Evolutionary conservation across 1,140 invertebrate genomes (phyloP), one percentile per base, ranked within the genome.

Genomic region (Brachionus calyciflorus): DNA sequence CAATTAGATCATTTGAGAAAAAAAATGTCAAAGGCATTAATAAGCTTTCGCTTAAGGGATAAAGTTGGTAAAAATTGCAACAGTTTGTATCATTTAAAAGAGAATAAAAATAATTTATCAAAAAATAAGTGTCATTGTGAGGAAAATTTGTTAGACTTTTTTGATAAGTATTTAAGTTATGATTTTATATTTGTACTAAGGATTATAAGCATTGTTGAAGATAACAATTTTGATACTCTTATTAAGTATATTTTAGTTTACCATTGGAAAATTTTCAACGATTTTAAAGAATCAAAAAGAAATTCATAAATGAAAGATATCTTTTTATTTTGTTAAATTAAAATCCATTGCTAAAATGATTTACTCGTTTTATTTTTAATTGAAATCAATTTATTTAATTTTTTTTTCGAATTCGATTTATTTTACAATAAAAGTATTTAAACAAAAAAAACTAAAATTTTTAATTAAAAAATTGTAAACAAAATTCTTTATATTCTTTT

Each of bases 111-210:
- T 6, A 63, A 40, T 10, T 6, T 40, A 2, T n/a, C 30, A 9
- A 30, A 7, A 2, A 17, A 37, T 21, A 63, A 37, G n/a, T 40
- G 33, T 63, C 4, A 5, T 19, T 63, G 57, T 33, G 28, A 55
- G 9, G 19, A 28, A 10, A 33, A 55, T 55, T 55, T 55, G 28
- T 14, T 10, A 14, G 40, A 65, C 1, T 65, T 65, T 65, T 21
- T 65, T 21, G 30, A 46, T 19, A 24, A 12, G 21, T 65, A 65
- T 65, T 65, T 65, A 44, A 65, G 21, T 30, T 65, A 37, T 3
- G 37, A 65, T 7, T 44, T 65, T 65, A 44, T 65, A 26, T 65
- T 65, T 65, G 19, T 65, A 24, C 24, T 65, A 24, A 65, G 37
- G 44, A 44, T 65, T 24, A 24, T 65, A 24, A 65, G 60, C n/a